Evolutionary conservation across 53 echinoderm and acorn worm species (phyloP).

Genomic region (Stichopus horrens): DNA sequence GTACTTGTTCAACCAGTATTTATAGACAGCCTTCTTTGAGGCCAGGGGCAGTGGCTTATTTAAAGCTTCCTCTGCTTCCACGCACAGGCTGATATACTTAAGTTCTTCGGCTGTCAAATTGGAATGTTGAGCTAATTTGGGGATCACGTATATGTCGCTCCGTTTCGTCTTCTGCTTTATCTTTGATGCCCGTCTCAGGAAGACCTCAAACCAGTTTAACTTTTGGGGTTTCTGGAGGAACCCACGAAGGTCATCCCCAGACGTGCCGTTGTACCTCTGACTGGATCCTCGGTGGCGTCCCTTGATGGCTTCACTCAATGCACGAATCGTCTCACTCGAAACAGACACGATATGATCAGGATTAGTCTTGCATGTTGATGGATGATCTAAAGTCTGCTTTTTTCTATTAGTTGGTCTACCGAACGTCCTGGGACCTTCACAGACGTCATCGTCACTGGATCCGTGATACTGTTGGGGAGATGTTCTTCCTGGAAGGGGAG

Average conservation of each 20-base stretch:
- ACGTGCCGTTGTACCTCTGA: neutral
- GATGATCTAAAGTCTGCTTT: neutral
- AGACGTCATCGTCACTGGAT: conserved; percentile 16
- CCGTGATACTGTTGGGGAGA: conserved; percentile 7
- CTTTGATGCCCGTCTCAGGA: neutral
- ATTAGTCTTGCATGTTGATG: neutral
- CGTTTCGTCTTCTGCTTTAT: neutral
- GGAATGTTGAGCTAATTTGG: neutral
- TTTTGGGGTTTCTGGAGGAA: neutral
- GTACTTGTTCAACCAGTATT: conserved; percentile 34
- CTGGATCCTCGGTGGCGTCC: neutral
- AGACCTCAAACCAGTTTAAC: neutral
- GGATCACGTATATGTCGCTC: neutral
- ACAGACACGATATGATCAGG: neutral
- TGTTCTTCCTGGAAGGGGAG: neutral
- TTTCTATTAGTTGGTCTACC: neutral
- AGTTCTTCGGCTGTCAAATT: conserved; percentile 15
- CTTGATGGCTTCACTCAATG: neutral
- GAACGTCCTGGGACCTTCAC: neutral
- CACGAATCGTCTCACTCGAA: neutral
- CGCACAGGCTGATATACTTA: conserved; percentile 30
- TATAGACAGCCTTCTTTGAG: conserved; percentile 12
- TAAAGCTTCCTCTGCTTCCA: conserved; percentile 4
- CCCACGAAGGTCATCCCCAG: neutral
- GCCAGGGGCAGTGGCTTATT: conserved; percentile 15